These are phyloP conservation scores for Monopterus albus DNA, from an alignment of 2,113 vertebrate species.

Conservation along the genomic window DNA sequence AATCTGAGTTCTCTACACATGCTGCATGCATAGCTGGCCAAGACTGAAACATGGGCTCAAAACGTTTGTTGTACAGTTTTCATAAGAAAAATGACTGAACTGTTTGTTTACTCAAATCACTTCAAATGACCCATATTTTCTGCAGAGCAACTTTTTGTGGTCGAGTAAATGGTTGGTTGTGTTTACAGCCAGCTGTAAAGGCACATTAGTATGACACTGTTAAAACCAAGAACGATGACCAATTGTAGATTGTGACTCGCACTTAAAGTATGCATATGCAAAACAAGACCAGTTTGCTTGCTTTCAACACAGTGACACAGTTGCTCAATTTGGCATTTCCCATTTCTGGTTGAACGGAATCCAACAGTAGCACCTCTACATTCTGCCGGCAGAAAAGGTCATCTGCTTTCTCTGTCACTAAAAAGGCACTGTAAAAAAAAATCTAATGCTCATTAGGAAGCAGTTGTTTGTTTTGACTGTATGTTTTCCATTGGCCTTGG, in stretches of 20 bases:
- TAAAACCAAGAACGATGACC: background rate
- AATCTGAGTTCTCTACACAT: background rate
- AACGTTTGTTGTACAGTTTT: background rate
- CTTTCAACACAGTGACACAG: constrained; percentile 4
- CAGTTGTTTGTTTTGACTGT: constrained; percentile 39
- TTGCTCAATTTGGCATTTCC: background rate
- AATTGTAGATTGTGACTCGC: background rate
- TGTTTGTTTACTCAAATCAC: too few species aligned
- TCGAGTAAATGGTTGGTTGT: too few species aligned
- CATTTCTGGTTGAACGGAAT: background rate
- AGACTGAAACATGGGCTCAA: background rate
- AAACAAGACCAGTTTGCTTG: background rate
- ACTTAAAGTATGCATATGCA: background rate
- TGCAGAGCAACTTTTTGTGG: too few species aligned
- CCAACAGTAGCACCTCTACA: constrained; percentile 3
- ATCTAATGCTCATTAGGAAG: constrained; percentile 34
- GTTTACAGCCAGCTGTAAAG: fast-evolving
- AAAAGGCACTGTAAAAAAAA: constrained; percentile 21
- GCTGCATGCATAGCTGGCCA: background rate
- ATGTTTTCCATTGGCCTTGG: constrained; percentile 39
- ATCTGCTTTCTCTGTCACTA: constrained; percentile 16
- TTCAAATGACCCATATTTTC: too few species aligned
- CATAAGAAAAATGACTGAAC: background rate
- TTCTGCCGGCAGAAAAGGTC: constrained; percentile 9
- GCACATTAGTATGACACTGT: background rate